These are phyloP conservation scores for Pilophorus perplexus DNA, from an alignment of 2,888 invertebrate species.

Conservation along the genomic window DNA sequence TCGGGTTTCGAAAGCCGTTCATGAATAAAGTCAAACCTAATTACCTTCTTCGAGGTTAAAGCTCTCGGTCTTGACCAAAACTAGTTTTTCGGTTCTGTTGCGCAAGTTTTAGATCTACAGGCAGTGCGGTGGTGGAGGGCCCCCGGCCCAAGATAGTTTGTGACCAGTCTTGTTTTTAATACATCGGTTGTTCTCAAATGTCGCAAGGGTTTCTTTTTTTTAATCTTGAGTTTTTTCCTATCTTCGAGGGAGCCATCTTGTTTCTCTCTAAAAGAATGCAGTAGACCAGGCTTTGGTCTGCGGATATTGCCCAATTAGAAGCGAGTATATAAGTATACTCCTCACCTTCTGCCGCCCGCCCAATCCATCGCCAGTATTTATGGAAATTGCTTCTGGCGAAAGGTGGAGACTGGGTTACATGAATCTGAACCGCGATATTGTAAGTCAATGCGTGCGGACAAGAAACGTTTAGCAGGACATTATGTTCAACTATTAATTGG, in stretches of 20 bases:
- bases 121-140: background rate
- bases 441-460: too few species aligned
- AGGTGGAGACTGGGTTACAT: too few species aligned
- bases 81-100: constrained; percentile 34
- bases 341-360: too few species aligned
- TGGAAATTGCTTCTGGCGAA: too few species aligned
- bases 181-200: constrained; percentile 42
- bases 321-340: constrained; percentile 8
- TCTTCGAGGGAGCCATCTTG: constrained; percentile 23
- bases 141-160: constrained; percentile 34
- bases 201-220: constrained; percentile 38
- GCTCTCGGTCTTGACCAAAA: constrained; percentile 37
- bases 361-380: too few species aligned
- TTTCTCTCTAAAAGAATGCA: constrained; percentile 23
- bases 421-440: too few species aligned
- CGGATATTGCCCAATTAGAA: constrained; percentile 39
- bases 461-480: too few species aligned
- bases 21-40: constrained; percentile 38
- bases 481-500: too few species aligned
- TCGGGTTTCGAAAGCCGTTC: too few species aligned
- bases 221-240: constrained; percentile 6
- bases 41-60: constrained; percentile 38
- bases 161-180: constrained; percentile 42
- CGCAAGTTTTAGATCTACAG: constrained; percentile 24
- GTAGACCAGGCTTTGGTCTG: constrained; percentile 15